Evolutionary conservation across 2,888 invertebrate species (phyloP).

Genomic region (Ceriagrion tenellum): DNA sequence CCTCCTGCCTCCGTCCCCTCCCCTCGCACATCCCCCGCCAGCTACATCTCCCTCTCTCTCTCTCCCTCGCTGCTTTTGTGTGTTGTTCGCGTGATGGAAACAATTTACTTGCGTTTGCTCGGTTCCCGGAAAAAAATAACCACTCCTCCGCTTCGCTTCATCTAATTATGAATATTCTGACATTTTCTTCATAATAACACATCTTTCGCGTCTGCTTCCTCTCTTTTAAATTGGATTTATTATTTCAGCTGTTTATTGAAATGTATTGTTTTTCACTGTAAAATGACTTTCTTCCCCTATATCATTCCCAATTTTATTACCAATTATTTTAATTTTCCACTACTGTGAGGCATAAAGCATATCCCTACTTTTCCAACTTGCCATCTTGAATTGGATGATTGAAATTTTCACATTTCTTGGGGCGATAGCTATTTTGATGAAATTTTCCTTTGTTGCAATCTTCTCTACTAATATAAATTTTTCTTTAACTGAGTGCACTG

Average conservation of each 20-base stretch:
- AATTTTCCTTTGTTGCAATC: too few relatives aligned
- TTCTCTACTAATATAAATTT: too few relatives aligned
- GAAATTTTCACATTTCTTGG: neutral
- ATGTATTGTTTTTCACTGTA: slow-evolving; percentile 16
- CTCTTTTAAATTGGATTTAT: slow-evolving; percentile 36
- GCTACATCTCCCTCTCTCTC: neutral
- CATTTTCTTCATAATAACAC: slow-evolving; percentile 51
- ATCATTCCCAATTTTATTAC: neutral
- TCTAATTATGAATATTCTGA: slow-evolving; percentile 55
- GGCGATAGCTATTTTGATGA: neutral
- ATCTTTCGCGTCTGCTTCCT: neutral
- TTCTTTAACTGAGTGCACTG: too few relatives aligned
- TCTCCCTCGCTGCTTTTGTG: slow-evolving; percentile 43
- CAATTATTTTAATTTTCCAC: neutral
- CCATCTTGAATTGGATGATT: neutral
- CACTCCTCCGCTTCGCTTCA: slow-evolving; percentile 17
- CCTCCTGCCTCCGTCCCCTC: neutral
- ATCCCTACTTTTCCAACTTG: neutral
- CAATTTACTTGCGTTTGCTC: slow-evolving; percentile 67
- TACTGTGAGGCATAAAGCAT: neutral
- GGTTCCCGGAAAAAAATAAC: slow-evolving; percentile 48
- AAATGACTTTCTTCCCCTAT: neutral
- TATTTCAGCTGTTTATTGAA: slow-evolving; percentile 19
- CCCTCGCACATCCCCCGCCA: neutral
- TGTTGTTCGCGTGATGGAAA: slow-evolving; percentile 67